Percentiles rank a stretch among this genome's conserved stretches.
phyloP scores from a whole-genome alignment of 2,113 vertebrate genomes.

The Bubo bubo region DNA sequence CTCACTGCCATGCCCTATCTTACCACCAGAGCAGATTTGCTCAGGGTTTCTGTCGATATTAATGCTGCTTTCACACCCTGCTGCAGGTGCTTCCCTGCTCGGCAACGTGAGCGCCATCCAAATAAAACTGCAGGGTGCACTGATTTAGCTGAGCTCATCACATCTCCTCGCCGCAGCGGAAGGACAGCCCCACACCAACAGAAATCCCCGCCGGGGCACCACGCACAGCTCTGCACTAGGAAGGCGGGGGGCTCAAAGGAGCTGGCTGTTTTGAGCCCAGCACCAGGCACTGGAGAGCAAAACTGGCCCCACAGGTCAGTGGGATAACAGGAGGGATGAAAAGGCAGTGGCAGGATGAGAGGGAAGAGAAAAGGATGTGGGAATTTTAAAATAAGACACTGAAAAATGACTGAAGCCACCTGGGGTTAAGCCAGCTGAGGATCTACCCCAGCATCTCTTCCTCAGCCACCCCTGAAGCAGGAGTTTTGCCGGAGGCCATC shows the following conservation, averaged over 20 bases:
- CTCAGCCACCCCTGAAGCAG: neutral
- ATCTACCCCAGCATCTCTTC: neutral
- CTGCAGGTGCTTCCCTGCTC: conserved; percentile 41
- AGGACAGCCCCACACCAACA: neutral
- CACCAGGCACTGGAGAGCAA: neutral
- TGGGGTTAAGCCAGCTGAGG: neutral
- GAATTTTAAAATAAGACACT: neutral
- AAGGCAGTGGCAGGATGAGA: neutral
- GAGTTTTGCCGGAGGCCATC: neutral
- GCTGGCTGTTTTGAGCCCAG: neutral
- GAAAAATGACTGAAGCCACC: neutral
- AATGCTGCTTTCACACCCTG: neutral
- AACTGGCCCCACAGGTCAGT: neutral
- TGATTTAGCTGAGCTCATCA: conserved; percentile 2
- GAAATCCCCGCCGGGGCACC: neutral
- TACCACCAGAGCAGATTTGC: neutral
- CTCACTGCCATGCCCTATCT: neutral
- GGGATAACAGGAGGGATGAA: neutral
- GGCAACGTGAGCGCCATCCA: conserved; percentile 2
- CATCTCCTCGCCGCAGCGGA: neutral
- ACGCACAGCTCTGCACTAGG: accelerated
- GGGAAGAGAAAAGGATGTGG: neutral
- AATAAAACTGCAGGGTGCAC: neutral
- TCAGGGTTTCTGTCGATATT: neutral
- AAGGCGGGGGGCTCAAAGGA: neutral